Evolutionary conservation across 1,140 invertebrate genomes (phyloP), one percentile per base, ranked within the genome.

Genomic region (Eubasilissa regina): DNA sequence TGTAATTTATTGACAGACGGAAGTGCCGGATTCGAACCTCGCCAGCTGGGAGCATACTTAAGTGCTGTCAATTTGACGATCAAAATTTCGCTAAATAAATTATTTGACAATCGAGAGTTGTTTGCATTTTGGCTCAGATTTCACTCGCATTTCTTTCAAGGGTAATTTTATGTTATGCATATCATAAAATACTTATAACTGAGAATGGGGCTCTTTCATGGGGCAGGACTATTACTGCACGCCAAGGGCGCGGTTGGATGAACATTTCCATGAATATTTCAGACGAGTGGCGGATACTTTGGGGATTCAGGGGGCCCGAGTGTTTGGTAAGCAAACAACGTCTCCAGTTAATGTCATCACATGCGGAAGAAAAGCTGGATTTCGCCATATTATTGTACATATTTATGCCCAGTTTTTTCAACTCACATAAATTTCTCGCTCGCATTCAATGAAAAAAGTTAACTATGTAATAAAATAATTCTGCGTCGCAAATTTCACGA

Each of bases 261-360:
- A 75, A 79, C 56, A 35, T 73, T 79, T 78, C 62, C 72, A 44
- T 73, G 78, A 70, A 79, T 79, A 79, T 79, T 79, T 79, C 60
- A 79, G 48, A 19, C 21, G n/a, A 70, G 66, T 25, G 53, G 66
- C 56, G 68, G 60, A 35, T 19, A 62, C 70, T 56, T n/a, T 43
- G n/a, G 13, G 15, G 44, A 60, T 35, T 43, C 15, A 48, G 12
- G 15, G 58, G 55, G 25, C 72, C 51, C 25, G 51, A 48, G 68
- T 80, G 66, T 80, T 80, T 80, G 77, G 79, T 47, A 76, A 64
- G 79, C 73, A 72, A 80, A 80, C 77, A 80, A 80, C 79, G 74
- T 77, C 53, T 75, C 53, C 51, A 58, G 74, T 75, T 80, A 80
- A 80, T 80, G 74, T 70, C 74, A 72, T 80, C 79, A 77, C 79